Conservation (phyloP, 2,113 vertebrate species). For the Dissostichus mawsoni region DNA sequence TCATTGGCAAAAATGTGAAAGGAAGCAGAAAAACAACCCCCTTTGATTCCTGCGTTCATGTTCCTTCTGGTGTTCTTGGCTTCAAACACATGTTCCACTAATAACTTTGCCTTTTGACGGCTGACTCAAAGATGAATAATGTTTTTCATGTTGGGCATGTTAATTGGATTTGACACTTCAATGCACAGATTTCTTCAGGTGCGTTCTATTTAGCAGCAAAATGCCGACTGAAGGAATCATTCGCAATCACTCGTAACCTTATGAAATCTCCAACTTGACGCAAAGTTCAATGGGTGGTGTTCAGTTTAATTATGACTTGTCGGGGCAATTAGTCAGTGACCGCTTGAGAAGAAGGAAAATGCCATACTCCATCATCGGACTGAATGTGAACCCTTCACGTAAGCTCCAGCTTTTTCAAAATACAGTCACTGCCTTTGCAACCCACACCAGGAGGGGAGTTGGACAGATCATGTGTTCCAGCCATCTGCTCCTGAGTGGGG, state of each 20-base stretch:
- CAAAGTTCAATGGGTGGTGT: constrained; percentile 30
- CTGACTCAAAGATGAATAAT: constrained; percentile 35
- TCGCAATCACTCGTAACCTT: constrained; percentile 29
- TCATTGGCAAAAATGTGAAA: constrained; percentile 19
- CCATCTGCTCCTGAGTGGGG: constrained; percentile 61
- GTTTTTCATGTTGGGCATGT: constrained; percentile 35
- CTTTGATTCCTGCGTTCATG: constrained; percentile 13
- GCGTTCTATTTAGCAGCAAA: background rate
- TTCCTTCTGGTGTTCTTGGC: constrained; percentile 16
- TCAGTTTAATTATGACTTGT: constrained; percentile 35
- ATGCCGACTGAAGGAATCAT: background rate
- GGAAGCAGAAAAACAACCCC: constrained; percentile 35
- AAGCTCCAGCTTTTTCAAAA: constrained; percentile 33
- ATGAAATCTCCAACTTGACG: constrained; percentile 23
- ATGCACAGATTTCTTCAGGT: constrained; percentile 27
- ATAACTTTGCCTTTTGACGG: constrained; percentile 38
- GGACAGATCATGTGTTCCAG: constrained; percentile 64
- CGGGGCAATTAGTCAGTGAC: constrained; percentile 26
- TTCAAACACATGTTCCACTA: constrained; percentile 59
- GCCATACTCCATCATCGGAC: background rate
- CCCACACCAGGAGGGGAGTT: constrained; percentile 43
- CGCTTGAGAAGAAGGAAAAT: constrained; percentile 26
- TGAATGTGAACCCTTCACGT: constrained; percentile 15
- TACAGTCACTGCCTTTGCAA: constrained; percentile 31
- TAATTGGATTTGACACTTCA: constrained; percentile 46